These are phyloP conservation scores for Candidula unifasciata DNA, from an alignment of 2,888 invertebrate genomes.

Conservation along the genomic window DNA sequence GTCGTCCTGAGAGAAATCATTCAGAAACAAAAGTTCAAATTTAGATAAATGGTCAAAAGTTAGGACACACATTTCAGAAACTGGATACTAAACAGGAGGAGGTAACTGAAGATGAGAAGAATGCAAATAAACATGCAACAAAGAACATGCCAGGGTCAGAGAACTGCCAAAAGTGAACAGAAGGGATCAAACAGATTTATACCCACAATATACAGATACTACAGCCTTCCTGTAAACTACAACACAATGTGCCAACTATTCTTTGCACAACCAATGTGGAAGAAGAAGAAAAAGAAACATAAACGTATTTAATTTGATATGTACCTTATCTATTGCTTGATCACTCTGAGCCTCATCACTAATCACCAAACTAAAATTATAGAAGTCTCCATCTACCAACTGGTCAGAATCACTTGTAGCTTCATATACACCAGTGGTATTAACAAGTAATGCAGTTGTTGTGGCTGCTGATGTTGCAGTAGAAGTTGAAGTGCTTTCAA, in stretches of 20 bases:
- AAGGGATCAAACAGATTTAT: no score
- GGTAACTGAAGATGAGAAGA: no score
- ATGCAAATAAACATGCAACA: no score
- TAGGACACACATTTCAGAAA: neutral
- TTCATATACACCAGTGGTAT: neutral
- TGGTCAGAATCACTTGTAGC: neutral
- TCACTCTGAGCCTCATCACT: conserved; percentile 34
- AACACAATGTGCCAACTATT: no score
- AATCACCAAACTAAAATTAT: neutral
- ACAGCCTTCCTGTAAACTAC: no score
- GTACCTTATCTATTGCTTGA: conserved; percentile 2
- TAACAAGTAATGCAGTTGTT: neutral
- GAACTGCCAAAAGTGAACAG: no score
- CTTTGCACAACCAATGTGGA: no score
- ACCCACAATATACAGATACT: no score
- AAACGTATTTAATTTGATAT: no score
- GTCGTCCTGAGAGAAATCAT: neutral
- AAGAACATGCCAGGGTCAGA: no score
- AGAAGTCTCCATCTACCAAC: neutral
- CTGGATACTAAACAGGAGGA: neutral
- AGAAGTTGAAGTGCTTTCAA: neutral
- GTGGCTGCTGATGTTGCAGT: neutral
- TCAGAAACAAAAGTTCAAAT: no score
- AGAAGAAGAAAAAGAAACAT: no score
- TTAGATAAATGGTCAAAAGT: neutral